Percentiles rank a stretch among this genome's conserved stretches.
phyloP scores from a whole-genome alignment of 2,888 invertebrate species.

The Oscheius sp. region DNA sequence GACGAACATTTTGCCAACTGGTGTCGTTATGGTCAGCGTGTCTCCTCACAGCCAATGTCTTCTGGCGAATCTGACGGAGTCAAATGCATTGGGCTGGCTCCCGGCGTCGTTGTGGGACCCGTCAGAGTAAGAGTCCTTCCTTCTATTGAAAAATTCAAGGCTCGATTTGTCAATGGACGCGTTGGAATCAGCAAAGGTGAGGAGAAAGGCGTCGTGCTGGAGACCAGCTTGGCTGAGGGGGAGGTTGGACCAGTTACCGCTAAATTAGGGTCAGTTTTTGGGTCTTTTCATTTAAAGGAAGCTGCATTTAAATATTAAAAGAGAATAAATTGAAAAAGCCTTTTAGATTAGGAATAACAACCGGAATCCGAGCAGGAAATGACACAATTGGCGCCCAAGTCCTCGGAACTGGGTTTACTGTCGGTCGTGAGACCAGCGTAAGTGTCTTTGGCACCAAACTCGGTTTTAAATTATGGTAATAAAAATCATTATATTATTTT shows the following conservation, averaged over 20 bases:
- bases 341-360: neutral
- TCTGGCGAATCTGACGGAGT: neutral
- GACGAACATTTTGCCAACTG: slow-evolving; percentile 3
- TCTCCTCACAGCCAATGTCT: neutral
- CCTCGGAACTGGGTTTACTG: slow-evolving; percentile 15
- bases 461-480: slow-evolving; percentile 20
- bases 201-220: neutral
- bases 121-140: neutral
- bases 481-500: neutral
- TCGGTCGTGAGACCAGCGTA: slow-evolving; percentile 6
- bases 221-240: neutral
- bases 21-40: neutral
- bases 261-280: neutral
- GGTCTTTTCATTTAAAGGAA: neutral
- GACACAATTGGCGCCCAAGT: slow-evolving; percentile 7
- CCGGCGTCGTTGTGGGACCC: neutral
- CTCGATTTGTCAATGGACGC: neutral
- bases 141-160: neutral
- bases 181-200: slow-evolving; percentile 5
- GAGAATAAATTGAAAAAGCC: no score
- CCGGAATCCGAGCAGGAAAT: neutral
- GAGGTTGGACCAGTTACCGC: slow-evolving; percentile 6
- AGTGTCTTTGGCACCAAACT: slow-evolving; percentile 15
- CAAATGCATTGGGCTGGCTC: neutral
- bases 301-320: no score